Base-by-base conservation (phyloP, 2,888 invertebrate species). In the Rhingia campestris region DNA sequence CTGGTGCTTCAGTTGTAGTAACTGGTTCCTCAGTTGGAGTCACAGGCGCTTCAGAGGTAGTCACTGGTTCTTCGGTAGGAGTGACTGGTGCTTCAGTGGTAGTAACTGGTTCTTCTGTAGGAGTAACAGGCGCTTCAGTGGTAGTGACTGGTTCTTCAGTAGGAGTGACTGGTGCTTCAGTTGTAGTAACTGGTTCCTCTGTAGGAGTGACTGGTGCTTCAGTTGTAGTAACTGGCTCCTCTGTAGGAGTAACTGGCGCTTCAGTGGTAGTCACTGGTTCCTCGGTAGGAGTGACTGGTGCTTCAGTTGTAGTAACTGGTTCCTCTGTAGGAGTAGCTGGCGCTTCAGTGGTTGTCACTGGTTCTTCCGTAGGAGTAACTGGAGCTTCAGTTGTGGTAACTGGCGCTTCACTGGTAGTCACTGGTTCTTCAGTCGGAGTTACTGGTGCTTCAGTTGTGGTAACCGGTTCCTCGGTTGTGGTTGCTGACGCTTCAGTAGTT, bases 381-480 rank as follows among this genome's bases (percentile, higher is more conserved):
- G 84, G 67, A 0, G 32, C 59, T 2, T 51, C 67, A 5, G 82
- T 54, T 6, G 74, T 59, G 22, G 53, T 10, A 49, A 5, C 41
- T 30, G 73, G 47, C 9, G 43, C 41, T 12, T 59, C 53, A 49
- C n/a, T n/a, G n/a, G 74, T 70, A 81, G 49, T 10, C 12, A 3
- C 1, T 7, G 58, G 33, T 14, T 30, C 39, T 30, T 66, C 37
- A 5, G 69, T 54, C n/a, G n/a, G n/a, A 12, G 56, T 32, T 14
- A 37, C 5, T 30, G 54, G 47, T 0, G 14, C 12, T 6, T 33
- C 45, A 6, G 74, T 56, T 0, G 76, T 69, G 9, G 61, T 6
- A 45, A 4, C 49, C n/a, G 51, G 53, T 6, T 7, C 10, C 14
- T 39, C 51, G 37, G n/a, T n/a, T n/a, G 61, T 69, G 10, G 67